Evolutionary conservation across 2,888 invertebrate genomes (phyloP), one percentile per base, ranked within the genome.

Genomic region (Pharmacophagus antenor): DNA sequence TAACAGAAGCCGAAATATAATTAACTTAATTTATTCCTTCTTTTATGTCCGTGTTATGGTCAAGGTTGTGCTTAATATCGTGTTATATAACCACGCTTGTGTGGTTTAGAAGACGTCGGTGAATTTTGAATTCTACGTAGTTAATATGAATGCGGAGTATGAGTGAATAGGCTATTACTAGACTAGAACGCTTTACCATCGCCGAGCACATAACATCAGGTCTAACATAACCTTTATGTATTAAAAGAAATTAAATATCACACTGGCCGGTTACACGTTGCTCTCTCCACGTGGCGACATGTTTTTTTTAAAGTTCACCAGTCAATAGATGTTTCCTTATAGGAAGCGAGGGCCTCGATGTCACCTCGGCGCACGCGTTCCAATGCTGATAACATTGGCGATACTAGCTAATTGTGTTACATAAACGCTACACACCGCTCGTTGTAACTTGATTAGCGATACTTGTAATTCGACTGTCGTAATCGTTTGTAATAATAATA

Each of bases 21-120:
- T 18, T 44, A 44, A 49, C 27, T 20, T 44, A 50, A 44, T 22
- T 46, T 21, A 37, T 47, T 42, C n/a, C 50, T 27, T 50, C 44
- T 37, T 37, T 37, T 57, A n/a, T 44, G 46, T 21, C 20, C 42
- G 51, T 18, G 54, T 58, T 53, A 54, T 21, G 59, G 59, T 42
- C 59, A 59, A 59, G 59, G 58, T 25, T 21, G 42, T 18, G 25
- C 42, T 55, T 47, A 48, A 52, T 52, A 47, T 49, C 52, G 27
- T 31, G 52, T 18, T 37, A 37, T 57, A 27, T 42, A 50, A 57
- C 50, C 21, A 42, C 15, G 50, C 37, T 37, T 5, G 6, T 44
- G 41, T 20, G 20, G 42, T 18, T 2, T 44, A 18, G 4, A n/a
- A 18, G 18, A 44, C 18, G 37, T 15, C 15, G 37, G 37, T n/a